Evolutionary conservation across 2,113 vertebrate genomes (phyloP).

Genomic region (Datnioides undecimradiatus): DNA sequence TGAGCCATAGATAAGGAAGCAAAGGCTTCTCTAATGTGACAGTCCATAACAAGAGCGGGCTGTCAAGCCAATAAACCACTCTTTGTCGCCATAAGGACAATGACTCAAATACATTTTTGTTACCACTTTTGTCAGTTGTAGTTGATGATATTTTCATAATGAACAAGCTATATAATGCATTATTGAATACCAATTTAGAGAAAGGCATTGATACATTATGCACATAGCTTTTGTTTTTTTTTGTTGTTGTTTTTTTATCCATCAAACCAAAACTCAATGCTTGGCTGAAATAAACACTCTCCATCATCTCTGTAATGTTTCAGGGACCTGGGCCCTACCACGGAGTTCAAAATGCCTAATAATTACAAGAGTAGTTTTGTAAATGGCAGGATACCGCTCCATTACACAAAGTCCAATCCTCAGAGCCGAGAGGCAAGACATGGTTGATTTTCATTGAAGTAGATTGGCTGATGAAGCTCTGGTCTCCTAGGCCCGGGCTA

Average conservation of each 20-base stretch:
- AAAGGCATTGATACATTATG: conserved; percentile 33
- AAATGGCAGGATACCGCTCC: conserved; percentile 34
- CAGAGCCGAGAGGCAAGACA: conserved; percentile 34
- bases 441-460: conserved; percentile 47
- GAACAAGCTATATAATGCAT: conserved; percentile 17
- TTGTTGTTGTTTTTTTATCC: too few relatives aligned
- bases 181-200: conserved; percentile 14
- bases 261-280: not conserved
- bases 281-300: not conserved
- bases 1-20: conserved; percentile 67
- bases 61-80: conserved; percentile 54
- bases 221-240: too few relatives aligned
- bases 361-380: conserved; percentile 38
- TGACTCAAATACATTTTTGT: conserved; percentile 36
- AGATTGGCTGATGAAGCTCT: conserved; percentile 54
- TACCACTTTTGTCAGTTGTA: conserved; percentile 30
- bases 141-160: conserved; percentile 38
- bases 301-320: not conserved
- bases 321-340: not conserved
- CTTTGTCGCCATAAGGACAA: conserved; percentile 56
- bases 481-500: conserved; percentile 58
- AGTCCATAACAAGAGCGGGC: conserved; percentile 56
- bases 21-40: conserved; percentile 67
- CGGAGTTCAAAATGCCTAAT: conserved; percentile 39
- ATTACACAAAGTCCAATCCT: conserved; percentile 50